Base-by-base conservation (phyloP, 2,888 invertebrate genomes). In the Monoplex corrugatus region DNA sequence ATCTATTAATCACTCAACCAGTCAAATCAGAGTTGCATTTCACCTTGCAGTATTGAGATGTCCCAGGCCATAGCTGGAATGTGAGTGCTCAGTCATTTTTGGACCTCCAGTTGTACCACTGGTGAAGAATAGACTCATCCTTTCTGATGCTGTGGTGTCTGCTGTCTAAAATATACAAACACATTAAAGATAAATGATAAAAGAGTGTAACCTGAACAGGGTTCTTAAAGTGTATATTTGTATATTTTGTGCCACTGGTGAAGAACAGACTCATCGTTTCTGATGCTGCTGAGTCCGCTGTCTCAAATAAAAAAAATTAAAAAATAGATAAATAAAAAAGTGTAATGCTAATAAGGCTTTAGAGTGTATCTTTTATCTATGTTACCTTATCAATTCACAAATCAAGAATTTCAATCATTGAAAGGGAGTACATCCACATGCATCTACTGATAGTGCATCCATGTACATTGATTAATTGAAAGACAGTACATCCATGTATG, bases 221-320 rank as follows among this genome's bases (percentile, higher is more conserved):
- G n/a, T n/a, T n/a, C n/a, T n/a, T n/a, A n/a, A n/a, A n/a, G n/a
- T n/a, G n/a, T n/a, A n/a, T n/a, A n/a, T n/a, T n/a, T n/a, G n/a
- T n/a, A n/a, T n/a, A n/a, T n/a, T n/a, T 96, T 8, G 96, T 96
- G 10, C 96, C 96, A 90, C 96, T 96, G 2, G 96, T 96, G 92
- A 96, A 96, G 91, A 96, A 96, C 63, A 96, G 91, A 38, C 95
- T 95, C 93, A 96, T 95, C 10, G 96, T 93, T 82, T 96, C 96
- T 91, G 93, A 91, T 32, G 94, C 92, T 86, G 90, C 93, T 1
- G 96, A 96, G 50, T 94, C 92, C 0, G 93, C 92, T 90, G 93
- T 92, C 93, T 95, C 87, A 1, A 92, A 80, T 1, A 10, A 78
- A 78, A 78, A 43, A 40, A 78, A 78, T 6, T n/a, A n/a, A n/a